Percentiles rank a stretch among this genome's conserved stretches.
Evolutionary conservation across 2,797 vertebrate genomes (phyloP).

Genomic region (Micromesistius poutassou): DNA sequence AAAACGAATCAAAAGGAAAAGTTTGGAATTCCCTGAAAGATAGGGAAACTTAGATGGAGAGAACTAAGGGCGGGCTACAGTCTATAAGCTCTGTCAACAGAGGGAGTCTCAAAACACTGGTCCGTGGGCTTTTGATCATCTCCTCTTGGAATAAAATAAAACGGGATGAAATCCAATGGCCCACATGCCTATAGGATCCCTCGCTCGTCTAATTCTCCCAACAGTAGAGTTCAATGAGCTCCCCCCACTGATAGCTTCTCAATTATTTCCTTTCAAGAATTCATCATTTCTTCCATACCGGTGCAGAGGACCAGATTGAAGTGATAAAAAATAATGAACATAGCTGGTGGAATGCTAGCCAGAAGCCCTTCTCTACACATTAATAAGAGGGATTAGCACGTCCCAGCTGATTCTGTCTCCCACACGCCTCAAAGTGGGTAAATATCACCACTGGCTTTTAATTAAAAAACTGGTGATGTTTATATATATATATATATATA

Average conservation of each 20-base stretch:
- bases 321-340: constrained; percentile 62
- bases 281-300: constrained; percentile 53
- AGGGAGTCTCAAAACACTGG: constrained; percentile 6
- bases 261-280: constrained; percentile 49
- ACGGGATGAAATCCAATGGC: constrained; percentile 24
- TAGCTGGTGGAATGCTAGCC: constrained; percentile 49
- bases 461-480: constrained; percentile 37
- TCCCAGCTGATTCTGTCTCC: constrained; percentile 45
- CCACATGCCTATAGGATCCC: constrained; percentile 25
- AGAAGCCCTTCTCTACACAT: constrained; percentile 61
- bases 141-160: constrained; percentile 31
- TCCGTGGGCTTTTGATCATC: constrained; percentile 21
- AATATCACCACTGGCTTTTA: constrained; percentile 57
- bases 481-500: no score
- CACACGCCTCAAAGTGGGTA: constrained; percentile 48
- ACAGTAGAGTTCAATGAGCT: constrained; percentile 36
- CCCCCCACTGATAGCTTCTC: constrained; percentile 32
- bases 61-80: background rate
- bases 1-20: background rate
- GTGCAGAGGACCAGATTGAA: constrained; percentile 52
- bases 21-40: background rate
- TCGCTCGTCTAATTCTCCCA: constrained; percentile 26
- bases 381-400: constrained; percentile 61
- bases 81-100: constrained; percentile 1
- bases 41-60: background rate